Evolutionary conservation across 2,797 vertebrate species (phyloP).

Genomic region (Spatula clypeata): DNA sequence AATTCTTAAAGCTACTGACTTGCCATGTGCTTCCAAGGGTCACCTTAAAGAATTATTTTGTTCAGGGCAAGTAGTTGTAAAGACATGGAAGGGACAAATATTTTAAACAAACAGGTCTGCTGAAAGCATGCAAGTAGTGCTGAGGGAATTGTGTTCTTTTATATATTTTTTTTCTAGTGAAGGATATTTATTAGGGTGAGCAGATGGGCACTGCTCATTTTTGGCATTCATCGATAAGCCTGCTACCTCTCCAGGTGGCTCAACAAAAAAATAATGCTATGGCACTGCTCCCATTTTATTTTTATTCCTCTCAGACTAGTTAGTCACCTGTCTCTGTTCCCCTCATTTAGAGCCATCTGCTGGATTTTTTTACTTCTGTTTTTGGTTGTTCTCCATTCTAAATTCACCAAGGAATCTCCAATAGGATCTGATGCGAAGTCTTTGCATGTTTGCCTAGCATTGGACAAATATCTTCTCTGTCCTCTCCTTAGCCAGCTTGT

Average conservation of each 20-base stretch:
- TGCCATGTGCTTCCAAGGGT: neutral
- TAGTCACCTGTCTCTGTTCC: constrained; percentile 54
- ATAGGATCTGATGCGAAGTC: neutral
- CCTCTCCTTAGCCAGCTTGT: neutral
- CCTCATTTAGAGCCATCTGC: constrained; percentile 62
- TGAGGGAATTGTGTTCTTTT: constrained; percentile 4
- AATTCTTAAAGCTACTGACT: neutral
- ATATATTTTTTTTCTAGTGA: constrained; percentile 30
- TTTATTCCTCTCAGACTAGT: constrained; percentile 64
- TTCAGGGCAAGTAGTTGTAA: constrained; percentile 22
- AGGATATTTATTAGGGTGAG: constrained; percentile 58
- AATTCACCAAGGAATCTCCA: constrained; percentile 16
- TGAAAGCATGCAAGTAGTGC: neutral
- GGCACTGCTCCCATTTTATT: constrained; percentile 51
- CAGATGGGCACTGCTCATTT: constrained; percentile 74
- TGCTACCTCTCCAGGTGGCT: constrained; percentile 58
- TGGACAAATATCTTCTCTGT: neutral
- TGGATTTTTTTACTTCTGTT: constrained; percentile 18
- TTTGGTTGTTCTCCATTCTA: neutral
- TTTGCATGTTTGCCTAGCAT: neutral
- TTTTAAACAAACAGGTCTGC: constrained; percentile 58
- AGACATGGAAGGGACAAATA: neutral
- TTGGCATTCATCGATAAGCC: constrained; percentile 61
- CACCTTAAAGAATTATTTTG: neutral
- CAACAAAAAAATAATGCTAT: constrained; percentile 45